Conservation (phyloP, 1,140 invertebrate species). For the Proctacanthus coquilletti region DNA sequence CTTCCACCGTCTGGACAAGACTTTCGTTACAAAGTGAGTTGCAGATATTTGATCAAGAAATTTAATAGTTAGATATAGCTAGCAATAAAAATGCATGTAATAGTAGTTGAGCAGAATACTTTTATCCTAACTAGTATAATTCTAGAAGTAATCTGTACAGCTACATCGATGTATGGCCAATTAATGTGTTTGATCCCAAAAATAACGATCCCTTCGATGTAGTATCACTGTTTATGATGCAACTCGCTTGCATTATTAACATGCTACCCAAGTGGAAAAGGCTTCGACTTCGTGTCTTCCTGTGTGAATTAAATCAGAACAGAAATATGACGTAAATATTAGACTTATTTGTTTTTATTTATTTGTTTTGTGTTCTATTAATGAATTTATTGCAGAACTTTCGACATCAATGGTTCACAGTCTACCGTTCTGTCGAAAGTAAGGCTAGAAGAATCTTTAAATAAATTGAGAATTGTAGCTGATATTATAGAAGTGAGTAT, state of each 20-base stretch:
- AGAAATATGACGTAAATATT: conserved; percentile 3
- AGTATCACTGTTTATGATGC: conserved; percentile 87
- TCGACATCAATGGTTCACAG: conserved; percentile 28
- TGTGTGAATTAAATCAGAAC: conserved; percentile 44
- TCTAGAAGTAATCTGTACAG: conserved; percentile 41
- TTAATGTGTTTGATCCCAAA: conserved; percentile 68
- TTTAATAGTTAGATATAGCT: not conserved
- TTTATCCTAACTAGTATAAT: too few species aligned
- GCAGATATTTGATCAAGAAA: not conserved
- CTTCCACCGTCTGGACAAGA: conserved; percentile 72
- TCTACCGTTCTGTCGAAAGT: conserved; percentile 32
- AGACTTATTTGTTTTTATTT: not conserved
- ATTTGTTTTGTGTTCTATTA: too few species aligned
- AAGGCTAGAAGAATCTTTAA: conserved; percentile 40
- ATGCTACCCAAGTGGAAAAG: conserved; percentile 79
- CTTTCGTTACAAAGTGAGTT: conserved; percentile 44
- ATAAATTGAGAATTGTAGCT: conserved; percentile 45
- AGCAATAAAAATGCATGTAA: not conserved
- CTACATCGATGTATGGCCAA: conserved; percentile 95
- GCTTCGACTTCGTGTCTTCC: conserved; percentile 65
- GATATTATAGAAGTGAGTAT: conserved; percentile 37
- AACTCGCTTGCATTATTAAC: conserved; percentile 90
- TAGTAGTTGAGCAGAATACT: not conserved
- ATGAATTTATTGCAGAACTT: conserved; percentile 16
- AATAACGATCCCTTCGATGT: conserved; percentile 66